Base-by-base conservation (phyloP, 2,113 vertebrate species). In the Burhinus oedicnemus region DNA sequence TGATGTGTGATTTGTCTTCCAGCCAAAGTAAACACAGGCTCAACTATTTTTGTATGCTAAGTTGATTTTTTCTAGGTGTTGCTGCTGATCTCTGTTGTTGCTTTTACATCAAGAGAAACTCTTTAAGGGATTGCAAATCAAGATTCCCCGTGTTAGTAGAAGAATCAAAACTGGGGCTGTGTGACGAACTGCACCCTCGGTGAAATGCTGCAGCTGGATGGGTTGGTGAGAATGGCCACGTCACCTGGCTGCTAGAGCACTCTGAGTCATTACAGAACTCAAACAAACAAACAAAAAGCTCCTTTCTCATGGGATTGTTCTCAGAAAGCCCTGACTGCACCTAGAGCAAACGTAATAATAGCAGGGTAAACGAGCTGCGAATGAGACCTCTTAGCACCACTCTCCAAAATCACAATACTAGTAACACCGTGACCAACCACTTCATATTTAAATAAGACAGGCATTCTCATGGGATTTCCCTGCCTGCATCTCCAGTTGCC, bases 41-140 rank as follows among this genome's bases (percentile, higher is more conserved):
- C 87, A 26, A 22, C 38, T 90, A 27, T 69, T 88, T 89, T 69
- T 45, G 21, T 27, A 27, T 5, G 66, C 91, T 47, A 40, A 83
- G 84, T 5, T 85, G 91, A 9, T 93, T 93, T 40, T 94, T 93
- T 70, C 52, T 55, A 94, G 95, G 84, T 95, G 84, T 76, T 94
- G 83, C 86, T 90, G 91, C 87, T 76, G 82, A 77, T 88, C 60
- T 42, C 57, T 60, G 42, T 51, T 44, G 60, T 30, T 77, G 70
- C 71, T 90, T 84, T 94, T 29, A 83, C 62, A 76, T n/a, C 25
- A 8, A 58, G 68, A 61, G 75, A 29, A 78, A 18, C 25, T 82
- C 91, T 36, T 25, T 0, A 40, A 93, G 83, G 77, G 49, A 1
- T 25, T 22, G 49, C 25, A 6, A 2, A 15, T 47, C 30, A 8